A percentile compares a stretch with the other conserved stretches of the same genome.
Conservation (phyloP, 2,888 invertebrate species). For the Apodemia zela region DNA sequence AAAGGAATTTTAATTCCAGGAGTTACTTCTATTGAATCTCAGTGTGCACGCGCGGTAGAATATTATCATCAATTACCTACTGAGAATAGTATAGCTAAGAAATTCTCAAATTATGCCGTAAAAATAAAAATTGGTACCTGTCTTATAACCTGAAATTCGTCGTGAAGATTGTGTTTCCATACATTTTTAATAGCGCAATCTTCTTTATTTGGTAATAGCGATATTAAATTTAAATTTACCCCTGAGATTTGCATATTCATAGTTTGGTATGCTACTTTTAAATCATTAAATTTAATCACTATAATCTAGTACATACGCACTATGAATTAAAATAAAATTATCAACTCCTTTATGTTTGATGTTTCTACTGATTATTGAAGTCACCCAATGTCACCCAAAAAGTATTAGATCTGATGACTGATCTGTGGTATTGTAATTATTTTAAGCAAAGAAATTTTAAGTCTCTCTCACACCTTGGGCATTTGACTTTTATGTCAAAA, state of each 20-base stretch:
- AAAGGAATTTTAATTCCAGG: no score
- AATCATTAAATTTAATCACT: background rate
- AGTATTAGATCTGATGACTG: no score
- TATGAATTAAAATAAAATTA: no score
- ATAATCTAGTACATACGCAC: no score
- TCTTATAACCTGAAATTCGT: conserved; percentile 94
- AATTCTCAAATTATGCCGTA: background rate
- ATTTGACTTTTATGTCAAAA: no score
- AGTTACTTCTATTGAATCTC: no score
- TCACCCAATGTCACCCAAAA: no score
- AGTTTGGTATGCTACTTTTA: conserved; percentile 26
- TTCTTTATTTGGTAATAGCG: conserved; percentile 57
- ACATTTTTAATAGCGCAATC: conserved; percentile 96
- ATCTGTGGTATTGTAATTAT: no score
- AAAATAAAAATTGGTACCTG: conserved; percentile 71
- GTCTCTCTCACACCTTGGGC: no score
- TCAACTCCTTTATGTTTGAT: no score
- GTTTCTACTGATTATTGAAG: no score
- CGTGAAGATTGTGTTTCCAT: conserved; percentile 95
- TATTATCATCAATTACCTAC: background rate
- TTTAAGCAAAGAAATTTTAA: no score
- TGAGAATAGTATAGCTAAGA: background rate
- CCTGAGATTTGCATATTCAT: conserved; percentile 34
- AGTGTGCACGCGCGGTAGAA: background rate
- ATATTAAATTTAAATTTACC: conserved; percentile 34